phyloP scores from a whole-genome alignment of 2,113 vertebrate species.

The Sturnira hondurensis region DNA sequence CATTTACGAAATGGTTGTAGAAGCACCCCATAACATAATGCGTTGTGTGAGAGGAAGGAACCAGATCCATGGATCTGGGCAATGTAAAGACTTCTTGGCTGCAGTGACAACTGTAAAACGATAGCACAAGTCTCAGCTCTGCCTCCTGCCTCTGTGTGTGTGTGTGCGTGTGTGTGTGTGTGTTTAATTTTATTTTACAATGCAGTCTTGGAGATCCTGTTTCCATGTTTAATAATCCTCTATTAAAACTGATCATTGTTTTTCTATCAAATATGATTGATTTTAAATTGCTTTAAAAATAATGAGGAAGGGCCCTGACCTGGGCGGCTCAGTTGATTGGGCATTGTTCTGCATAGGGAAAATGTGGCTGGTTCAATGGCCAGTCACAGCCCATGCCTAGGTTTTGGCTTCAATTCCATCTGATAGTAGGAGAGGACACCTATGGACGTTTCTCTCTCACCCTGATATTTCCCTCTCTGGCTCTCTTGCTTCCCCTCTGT shows the following conservation, averaged over 20 bases:
- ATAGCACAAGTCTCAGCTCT: neutral
- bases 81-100: neutral
- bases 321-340: too few species aligned
- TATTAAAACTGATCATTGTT: neutral
- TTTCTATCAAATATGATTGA: neutral
- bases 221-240: neutral
- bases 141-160: neutral
- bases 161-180: neutral
- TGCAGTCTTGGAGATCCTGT: neutral
- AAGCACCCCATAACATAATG: neutral
- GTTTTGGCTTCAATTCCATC: too few species aligned
- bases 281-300: constrained; percentile 15
- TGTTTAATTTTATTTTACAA: neutral
- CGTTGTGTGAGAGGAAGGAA: neutral
- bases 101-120: neutral
- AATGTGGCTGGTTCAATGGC: too few species aligned
- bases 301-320: neutral
- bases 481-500: too few species aligned
- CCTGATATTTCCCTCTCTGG: too few species aligned
- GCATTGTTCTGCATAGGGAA: too few species aligned
- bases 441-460: too few species aligned
- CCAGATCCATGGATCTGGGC: neutral
- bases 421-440: too few species aligned
- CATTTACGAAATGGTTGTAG: neutral
- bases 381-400: too few species aligned